Base-by-base conservation (phyloP, 1,140 invertebrate genomes). In the Colletes gigas region DNA sequence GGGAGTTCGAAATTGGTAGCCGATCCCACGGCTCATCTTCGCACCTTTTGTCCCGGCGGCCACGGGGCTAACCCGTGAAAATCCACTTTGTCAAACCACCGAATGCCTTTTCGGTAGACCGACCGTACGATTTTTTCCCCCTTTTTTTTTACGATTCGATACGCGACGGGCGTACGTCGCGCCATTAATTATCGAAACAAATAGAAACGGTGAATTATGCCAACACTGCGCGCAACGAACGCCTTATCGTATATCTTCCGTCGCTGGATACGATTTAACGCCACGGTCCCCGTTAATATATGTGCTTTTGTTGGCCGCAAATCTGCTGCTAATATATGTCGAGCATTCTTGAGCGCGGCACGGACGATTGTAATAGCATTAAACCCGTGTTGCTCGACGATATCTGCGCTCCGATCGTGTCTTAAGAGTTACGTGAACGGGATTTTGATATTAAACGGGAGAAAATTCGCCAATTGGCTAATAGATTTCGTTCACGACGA, bases 181-280 rank as follows among this genome's bases (percentile, higher is more conserved):
- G 68, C 78, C 65, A 78, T 85, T 85, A 85, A 85, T 85, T 85
- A 85, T 74, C 73, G 70, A 81, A 81, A 85, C 83, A 78, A 85
- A 85, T 63, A 74, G 76, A 78, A 80, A 81, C 69, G 65, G 79
- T 76, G 83, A 85, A 69, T 82, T 85, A 85, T 85, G 82, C 54
- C 54, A 77, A 63, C 78, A 78, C 73, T 72, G 54, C 69, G n/a
- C 21, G 70, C 21, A 50, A 41, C 67, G 55, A 63, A 47, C 54
- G 66, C 54, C 74, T 82, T 82, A 81, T 82, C 79, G 69, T 81
- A 68, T 74, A 85, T 85, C 83, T 85, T 77, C 73, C 59, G 74
- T 54, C 60, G 60, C 59, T 54, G 57, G 59, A 74, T 63, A 80
- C 60, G 70, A 84, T 85, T 85, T 82, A 84, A 44, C 69, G 65